phyloP scores from a whole-genome alignment of 2,888 invertebrate species.

The Eremobia ochroleuca region DNA sequence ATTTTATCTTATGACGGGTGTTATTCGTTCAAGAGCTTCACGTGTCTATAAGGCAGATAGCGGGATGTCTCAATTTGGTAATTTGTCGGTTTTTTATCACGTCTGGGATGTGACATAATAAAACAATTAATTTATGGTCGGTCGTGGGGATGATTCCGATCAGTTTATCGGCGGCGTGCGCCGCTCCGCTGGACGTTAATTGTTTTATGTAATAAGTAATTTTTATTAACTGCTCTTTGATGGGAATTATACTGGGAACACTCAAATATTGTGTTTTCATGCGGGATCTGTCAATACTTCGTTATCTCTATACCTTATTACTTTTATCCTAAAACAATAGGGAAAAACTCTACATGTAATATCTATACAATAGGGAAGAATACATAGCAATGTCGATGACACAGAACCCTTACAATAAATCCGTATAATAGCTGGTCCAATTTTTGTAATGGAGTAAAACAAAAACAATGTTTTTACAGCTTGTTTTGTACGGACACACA shows the following conservation, averaged over 20 bases:
- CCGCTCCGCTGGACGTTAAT: slow-evolving; percentile 87
- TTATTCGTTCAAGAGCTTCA: slow-evolving; percentile 80
- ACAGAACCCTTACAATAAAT: slow-evolving; percentile 3
- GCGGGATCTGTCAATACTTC: slow-evolving; percentile 76
- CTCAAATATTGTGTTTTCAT: slow-evolving; percentile 76
- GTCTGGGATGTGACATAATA: slow-evolving; percentile 87
- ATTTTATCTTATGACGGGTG: slow-evolving; percentile 84
- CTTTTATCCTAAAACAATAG: neutral
- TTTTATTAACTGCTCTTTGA: slow-evolving; percentile 89
- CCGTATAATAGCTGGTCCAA: slow-evolving; percentile 40
- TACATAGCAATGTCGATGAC: neutral
- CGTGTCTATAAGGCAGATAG: slow-evolving; percentile 88
- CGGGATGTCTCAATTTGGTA: slow-evolving; percentile 89
- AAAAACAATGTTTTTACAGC: slow-evolving; percentile 55
- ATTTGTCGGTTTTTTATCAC: slow-evolving; percentile 88
- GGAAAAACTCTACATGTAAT: neutral
- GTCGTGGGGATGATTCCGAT: slow-evolving; percentile 85
- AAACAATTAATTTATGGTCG: slow-evolving; percentile 90
- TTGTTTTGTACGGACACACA: slow-evolving; percentile 54
- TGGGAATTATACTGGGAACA: slow-evolving; percentile 78
- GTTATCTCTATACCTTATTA: neutral
- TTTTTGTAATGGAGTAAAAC: slow-evolving; percentile 46
- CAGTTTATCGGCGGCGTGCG: slow-evolving; percentile 85
- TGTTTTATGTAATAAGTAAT: slow-evolving; percentile 88
- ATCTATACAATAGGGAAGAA: no score